These are phyloP conservation scores for Hecatera dysodea DNA, from an alignment of 2,888 invertebrate species.

Conservation along the genomic window DNA sequence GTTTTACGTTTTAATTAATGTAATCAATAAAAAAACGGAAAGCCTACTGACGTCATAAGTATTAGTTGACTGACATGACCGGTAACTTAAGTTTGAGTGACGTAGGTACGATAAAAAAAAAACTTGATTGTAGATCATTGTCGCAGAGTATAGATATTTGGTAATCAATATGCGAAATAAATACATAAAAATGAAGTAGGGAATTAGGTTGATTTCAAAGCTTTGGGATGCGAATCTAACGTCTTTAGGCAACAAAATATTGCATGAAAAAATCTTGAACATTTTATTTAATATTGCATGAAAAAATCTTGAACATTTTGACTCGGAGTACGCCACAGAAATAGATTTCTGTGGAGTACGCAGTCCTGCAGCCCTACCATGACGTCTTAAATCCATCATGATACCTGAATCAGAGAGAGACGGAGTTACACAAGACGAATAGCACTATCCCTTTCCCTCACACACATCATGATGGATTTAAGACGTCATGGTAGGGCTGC, in stretches of 20 bases:
- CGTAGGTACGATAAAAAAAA: constrained; percentile 14
- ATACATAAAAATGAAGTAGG: background rate
- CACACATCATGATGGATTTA: too few relatives aligned
- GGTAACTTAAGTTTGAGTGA: constrained; percentile 21
- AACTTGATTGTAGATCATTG: background rate
- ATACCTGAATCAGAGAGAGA: too few relatives aligned
- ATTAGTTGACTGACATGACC: background rate
- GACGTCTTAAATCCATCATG: too few relatives aligned
- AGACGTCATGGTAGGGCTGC: too few relatives aligned
- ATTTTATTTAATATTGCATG: too few relatives aligned
- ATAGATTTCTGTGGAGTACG: too few relatives aligned
- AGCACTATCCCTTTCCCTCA: too few relatives aligned
- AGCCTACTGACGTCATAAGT: constrained; percentile 12
- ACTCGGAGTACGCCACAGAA: too few relatives aligned
- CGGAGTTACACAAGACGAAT: too few relatives aligned
- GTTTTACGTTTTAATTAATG: background rate
- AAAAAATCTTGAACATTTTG: too few relatives aligned
- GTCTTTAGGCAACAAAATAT: background rate
- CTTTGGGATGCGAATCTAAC: background rate
- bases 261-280: background rate
- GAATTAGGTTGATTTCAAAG: constrained; percentile 21
- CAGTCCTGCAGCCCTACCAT: too few relatives aligned
- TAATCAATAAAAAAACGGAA: background rate
- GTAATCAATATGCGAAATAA: constrained; percentile 18
- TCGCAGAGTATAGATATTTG: background rate